Conservation (phyloP, 2,888 invertebrate species). For the Acronicta aceris region DNA sequence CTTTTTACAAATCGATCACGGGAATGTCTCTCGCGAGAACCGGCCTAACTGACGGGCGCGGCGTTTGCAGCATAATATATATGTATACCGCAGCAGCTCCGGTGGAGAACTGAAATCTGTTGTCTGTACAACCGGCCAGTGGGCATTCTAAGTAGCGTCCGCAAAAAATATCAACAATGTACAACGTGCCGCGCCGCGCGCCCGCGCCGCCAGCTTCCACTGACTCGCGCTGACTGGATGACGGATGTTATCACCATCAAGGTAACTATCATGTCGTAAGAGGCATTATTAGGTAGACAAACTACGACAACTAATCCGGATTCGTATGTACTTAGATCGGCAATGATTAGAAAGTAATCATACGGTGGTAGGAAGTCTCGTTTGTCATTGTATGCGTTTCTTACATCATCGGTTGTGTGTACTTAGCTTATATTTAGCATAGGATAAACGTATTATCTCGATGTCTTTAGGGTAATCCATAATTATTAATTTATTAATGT, state of each 20-base stretch:
- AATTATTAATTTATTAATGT: no score
- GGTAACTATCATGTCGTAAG: slow-evolving; percentile 58
- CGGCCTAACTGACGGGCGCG: slow-evolving; percentile 64
- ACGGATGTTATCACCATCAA: slow-evolving; percentile 66
- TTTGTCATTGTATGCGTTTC: slow-evolving; percentile 5
- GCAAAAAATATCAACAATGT: slow-evolving; percentile 76
- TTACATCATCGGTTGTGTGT: slow-evolving; percentile 23
- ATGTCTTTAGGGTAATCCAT: no score
- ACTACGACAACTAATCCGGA: slow-evolving; percentile 45
- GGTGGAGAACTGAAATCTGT: slow-evolving; percentile 69
- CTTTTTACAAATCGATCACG: slow-evolving; percentile 36
- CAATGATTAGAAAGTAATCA: slow-evolving; percentile 44
- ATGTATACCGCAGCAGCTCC: slow-evolving; percentile 72
- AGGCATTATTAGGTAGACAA: slow-evolving; percentile 59
- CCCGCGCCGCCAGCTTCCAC: slow-evolving; percentile 54
- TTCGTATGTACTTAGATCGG: slow-evolving; percentile 25
- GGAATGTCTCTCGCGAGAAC: slow-evolving; percentile 55
- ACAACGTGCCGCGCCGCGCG: slow-evolving; percentile 57
- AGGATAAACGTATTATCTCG: slow-evolving; percentile 3
- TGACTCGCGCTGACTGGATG: slow-evolving; percentile 48
- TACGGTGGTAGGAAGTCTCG: slow-evolving; percentile 9
- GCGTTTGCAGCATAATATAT: slow-evolving; percentile 74
- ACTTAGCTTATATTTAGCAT: slow-evolving; percentile 9
- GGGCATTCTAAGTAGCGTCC: slow-evolving; percentile 61
- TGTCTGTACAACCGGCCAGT: slow-evolving; percentile 69